phyloP scores from a whole-genome alignment of 2,113 vertebrate genomes.

The Camelus bactrianus region DNA sequence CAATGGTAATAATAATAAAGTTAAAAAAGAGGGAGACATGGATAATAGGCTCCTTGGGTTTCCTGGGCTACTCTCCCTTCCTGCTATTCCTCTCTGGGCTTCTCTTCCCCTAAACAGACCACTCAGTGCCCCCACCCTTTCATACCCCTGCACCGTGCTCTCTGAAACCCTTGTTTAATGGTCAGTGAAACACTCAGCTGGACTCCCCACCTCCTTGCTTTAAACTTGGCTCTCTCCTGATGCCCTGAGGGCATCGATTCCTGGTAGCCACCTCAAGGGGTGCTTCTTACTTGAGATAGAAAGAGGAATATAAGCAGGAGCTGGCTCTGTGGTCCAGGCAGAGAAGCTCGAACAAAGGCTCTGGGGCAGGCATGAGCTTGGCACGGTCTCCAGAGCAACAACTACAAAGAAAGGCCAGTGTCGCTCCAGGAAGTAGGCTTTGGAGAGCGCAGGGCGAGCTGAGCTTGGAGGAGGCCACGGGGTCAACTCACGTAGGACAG shows the following conservation, averaged over 20 bases:
- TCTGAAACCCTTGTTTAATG: not conserved
- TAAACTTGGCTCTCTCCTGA: not conserved
- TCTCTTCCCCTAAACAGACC: not conserved
- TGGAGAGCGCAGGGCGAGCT: not conserved
- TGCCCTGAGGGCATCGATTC: not conserved
- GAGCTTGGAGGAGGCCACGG: not conserved
- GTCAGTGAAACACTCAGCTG: not conserved
- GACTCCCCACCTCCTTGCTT: not conserved
- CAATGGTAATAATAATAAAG: not conserved
- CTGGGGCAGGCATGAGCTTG: not conserved
- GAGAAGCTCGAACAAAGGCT: not conserved
- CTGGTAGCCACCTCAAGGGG: not conserved
- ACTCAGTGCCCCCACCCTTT: not conserved
- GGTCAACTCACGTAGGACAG: not conserved
- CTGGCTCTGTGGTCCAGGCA: not conserved
- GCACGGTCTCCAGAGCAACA: not conserved
- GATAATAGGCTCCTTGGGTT: not conserved
- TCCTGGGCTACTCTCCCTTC: not conserved
- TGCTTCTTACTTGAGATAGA: not conserved
- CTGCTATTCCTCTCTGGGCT: too few relatives aligned
- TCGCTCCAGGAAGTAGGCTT: not conserved
- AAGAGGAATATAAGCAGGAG: conserved; percentile 28
- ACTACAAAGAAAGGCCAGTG: not conserved
- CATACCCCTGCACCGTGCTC: not conserved
- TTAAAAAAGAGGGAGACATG: not conserved